Conservation (phyloP, 2,797 vertebrate genomes). For the Neopelma chrysocephalum region DNA sequence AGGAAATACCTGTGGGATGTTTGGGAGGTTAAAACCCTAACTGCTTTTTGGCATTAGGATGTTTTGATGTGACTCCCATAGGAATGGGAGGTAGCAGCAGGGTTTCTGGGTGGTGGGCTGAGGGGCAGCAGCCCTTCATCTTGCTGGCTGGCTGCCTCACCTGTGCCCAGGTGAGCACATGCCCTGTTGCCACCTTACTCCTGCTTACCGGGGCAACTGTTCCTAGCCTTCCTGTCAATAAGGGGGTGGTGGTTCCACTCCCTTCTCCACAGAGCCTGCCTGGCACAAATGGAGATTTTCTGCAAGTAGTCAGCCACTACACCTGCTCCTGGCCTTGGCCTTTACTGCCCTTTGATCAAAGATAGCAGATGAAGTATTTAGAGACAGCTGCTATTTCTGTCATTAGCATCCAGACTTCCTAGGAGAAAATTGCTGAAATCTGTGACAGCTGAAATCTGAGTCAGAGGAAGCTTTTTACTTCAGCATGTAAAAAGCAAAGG, state of each 20-base stretch:
- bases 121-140: neutral
- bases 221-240: neutral
- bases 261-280: neutral
- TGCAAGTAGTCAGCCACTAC: neutral
- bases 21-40: neutral
- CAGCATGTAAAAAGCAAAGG: neutral
- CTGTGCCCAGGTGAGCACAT: neutral
- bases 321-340: neutral
- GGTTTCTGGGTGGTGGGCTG: neutral
- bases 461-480: constrained; percentile 34
- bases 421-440: constrained; percentile 18
- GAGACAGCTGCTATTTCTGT: constrained; percentile 29
- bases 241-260: neutral
- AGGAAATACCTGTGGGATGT: neutral
- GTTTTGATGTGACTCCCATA: neutral
- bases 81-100: neutral
- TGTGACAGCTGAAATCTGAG: constrained; percentile 52
- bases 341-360: neutral
- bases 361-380: neutral
- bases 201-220: neutral
- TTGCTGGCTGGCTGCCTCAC: neutral
- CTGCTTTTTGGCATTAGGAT: neutral
- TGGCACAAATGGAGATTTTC: neutral
- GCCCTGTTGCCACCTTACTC: neutral
- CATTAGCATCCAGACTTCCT: constrained; percentile 24